These are phyloP conservation scores for Cirrhinus mrigala DNA, from an alignment of 2,797 vertebrate species.

Conservation along the genomic window DNA sequence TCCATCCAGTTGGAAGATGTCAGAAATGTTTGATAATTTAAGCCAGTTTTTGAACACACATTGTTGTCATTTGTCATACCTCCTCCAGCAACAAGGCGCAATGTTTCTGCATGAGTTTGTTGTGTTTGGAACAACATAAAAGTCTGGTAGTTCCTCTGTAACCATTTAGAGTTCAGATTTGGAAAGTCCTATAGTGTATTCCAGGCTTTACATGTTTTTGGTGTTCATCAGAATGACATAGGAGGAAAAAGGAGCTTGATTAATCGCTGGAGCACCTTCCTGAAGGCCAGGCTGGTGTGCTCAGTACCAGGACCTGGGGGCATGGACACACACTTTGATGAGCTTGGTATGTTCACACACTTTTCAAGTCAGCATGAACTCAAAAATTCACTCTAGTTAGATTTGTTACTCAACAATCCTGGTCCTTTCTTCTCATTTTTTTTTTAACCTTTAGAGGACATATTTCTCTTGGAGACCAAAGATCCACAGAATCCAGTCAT, in stretches of 20 bases:
- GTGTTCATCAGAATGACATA: constrained; percentile 79
- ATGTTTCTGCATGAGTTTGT: background rate
- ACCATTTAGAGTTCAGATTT: background rate
- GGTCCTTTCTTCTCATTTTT: constrained; percentile 41
- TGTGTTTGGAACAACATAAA: background rate
- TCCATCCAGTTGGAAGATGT: background rate
- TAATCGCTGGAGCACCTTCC: constrained; percentile 90
- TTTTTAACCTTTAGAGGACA: constrained; percentile 80
- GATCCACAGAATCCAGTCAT: constrained; percentile 85
- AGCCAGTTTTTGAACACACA: background rate
- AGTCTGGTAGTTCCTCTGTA: background rate
- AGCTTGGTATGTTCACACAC: constrained; percentile 74
- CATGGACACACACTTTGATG: constrained; percentile 85
- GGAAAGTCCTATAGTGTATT: background rate
- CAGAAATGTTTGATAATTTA: background rate
- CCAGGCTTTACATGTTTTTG: constrained; percentile 2
- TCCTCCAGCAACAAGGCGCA: background rate
- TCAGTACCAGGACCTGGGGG: constrained; percentile 82
- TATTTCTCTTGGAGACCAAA: constrained; percentile 85
- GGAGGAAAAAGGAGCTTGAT: constrained; percentile 87
- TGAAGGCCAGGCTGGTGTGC: constrained; percentile 84
- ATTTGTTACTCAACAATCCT: background rate
- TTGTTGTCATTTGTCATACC: background rate
- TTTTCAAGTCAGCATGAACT: background rate
- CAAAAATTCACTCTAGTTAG: background rate